These are phyloP conservation scores for Saturnia pavonia DNA, from an alignment of 2,888 invertebrate genomes.

Conservation along the genomic window DNA sequence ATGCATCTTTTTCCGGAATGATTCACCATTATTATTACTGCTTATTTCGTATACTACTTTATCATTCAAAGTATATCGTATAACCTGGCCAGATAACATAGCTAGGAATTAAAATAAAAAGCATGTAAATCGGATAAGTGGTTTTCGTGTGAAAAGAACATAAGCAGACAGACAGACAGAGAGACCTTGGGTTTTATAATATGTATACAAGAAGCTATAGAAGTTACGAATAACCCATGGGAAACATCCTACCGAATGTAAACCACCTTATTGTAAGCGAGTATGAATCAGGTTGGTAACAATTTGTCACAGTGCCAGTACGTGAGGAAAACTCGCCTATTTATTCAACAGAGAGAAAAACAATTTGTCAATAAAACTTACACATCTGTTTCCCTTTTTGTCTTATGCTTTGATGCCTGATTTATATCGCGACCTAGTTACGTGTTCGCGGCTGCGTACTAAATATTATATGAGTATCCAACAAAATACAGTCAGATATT, in stretches of 20 bases:
- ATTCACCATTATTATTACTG: too few species aligned
- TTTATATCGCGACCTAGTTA: not conserved
- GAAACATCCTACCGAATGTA: not conserved
- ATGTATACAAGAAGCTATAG: not conserved
- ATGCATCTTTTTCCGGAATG: too few species aligned
- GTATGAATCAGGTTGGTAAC: slow-evolving; percentile 18
- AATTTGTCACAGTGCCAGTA: slow-evolving; percentile 9
- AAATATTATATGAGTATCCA: not conserved
- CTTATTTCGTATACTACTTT: too few species aligned
- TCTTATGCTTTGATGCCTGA: slow-evolving; percentile 6
- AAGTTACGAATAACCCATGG: not conserved
- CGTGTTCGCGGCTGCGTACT: not conserved
- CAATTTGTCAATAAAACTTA: slow-evolving; percentile 18
- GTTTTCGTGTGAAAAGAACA: too few species aligned
- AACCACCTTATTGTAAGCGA: slow-evolving; percentile 7
- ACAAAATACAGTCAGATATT: not conserved
- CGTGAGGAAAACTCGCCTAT: slow-evolving; percentile 16
- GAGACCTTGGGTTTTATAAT: not conserved
- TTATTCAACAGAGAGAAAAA: slow-evolving; percentile 18
- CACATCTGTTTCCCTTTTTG: slow-evolving; percentile 10
- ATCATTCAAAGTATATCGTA: too few species aligned
- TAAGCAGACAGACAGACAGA: too few species aligned
- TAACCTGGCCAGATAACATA: too few species aligned
- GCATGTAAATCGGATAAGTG: too few species aligned
- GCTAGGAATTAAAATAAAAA: too few species aligned